phyloP scores from a whole-genome alignment of 1,140 invertebrate species.

The Zelostemma sp. region DNA sequence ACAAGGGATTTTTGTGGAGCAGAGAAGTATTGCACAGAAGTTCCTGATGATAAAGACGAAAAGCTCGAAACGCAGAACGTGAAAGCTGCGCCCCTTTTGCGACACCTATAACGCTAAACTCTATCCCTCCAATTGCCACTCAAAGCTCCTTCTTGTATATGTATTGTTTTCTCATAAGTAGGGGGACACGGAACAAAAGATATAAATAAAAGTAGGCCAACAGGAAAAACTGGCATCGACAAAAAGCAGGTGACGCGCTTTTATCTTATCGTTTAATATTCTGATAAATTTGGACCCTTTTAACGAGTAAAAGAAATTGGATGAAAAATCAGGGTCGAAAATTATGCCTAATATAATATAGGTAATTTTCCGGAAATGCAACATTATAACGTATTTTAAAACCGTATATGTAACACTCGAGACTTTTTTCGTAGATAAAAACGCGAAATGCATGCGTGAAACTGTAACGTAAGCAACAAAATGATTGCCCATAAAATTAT shows the following conservation, averaged over 20 bases:
- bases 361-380: too few species aligned
- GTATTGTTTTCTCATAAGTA: constrained; percentile 31
- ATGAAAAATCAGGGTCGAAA: too few species aligned
- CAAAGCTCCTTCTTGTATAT: constrained; percentile 31
- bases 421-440: too few species aligned
- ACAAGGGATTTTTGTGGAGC: constrained; percentile 34
- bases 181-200: constrained; percentile 51
- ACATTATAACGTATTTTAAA: too few species aligned
- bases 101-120: constrained; percentile 52
- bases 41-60: constrained; percentile 61
- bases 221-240: constrained; percentile 30
- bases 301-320: too few species aligned
- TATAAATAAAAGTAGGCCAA: constrained; percentile 60
- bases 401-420: too few species aligned
- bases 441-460: too few species aligned
- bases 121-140: constrained; percentile 58
- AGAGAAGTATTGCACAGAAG: constrained; percentile 47
- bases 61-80: constrained; percentile 59
- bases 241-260: constrained; percentile 58
- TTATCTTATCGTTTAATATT: constrained; percentile 3
- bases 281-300: too few species aligned
- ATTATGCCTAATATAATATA: too few species aligned
- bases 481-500: too few species aligned
- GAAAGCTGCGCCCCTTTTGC: constrained; percentile 49
- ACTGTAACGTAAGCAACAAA: too few species aligned